A percentile compares a stretch with the other conserved stretches of the same genome.
phyloP scores from a whole-genome alignment of 1,140 invertebrate species.

The Penaeus chinensis region DNA sequence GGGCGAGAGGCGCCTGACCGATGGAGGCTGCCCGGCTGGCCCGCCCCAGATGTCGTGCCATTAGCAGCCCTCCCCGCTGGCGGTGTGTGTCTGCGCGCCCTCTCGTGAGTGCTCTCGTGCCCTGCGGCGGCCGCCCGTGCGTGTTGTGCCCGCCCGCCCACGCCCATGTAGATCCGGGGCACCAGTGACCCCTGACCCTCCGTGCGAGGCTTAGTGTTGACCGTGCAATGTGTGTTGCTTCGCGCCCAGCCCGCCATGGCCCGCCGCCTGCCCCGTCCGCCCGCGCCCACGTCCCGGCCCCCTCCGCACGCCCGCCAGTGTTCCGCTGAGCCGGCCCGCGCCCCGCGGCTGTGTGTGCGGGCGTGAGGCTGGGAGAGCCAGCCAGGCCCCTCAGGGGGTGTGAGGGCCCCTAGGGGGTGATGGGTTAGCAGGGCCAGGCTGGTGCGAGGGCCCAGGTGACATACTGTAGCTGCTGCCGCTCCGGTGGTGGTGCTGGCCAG shows the following conservation, averaged over 20 bases:
- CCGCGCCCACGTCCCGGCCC: slow-evolving; percentile 17
- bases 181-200: not conserved
- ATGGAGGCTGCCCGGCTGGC: slow-evolving; percentile 39
- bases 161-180: slow-evolving; percentile 29
- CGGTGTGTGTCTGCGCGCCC: not conserved
- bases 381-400: not conserved
- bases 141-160: not conserved
- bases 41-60: not conserved
- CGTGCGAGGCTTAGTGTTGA: not conserved
- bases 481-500: no score
- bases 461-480: slow-evolving; percentile 16
- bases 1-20: slow-evolving; percentile 40
- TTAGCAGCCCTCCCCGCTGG: no score
- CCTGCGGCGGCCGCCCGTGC: slow-evolving; percentile 4
- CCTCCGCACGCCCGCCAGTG: slow-evolving; percentile 49
- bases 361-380: slow-evolving; percentile 43
- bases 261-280: slow-evolving; percentile 29
- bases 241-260: slow-evolving; percentile 41
- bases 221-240: slow-evolving; percentile 24
- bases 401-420: slow-evolving; percentile 16
- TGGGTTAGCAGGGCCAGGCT: slow-evolving; percentile 44
- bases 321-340: slow-evolving; percentile 41
- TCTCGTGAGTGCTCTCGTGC: not conserved
- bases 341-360: slow-evolving; percentile 28
- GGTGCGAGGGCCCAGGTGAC: slow-evolving; percentile 42